These are phyloP conservation scores for Leucophora obtusa DNA, from an alignment of 2,888 invertebrate genomes.

Conservation along the genomic window DNA sequence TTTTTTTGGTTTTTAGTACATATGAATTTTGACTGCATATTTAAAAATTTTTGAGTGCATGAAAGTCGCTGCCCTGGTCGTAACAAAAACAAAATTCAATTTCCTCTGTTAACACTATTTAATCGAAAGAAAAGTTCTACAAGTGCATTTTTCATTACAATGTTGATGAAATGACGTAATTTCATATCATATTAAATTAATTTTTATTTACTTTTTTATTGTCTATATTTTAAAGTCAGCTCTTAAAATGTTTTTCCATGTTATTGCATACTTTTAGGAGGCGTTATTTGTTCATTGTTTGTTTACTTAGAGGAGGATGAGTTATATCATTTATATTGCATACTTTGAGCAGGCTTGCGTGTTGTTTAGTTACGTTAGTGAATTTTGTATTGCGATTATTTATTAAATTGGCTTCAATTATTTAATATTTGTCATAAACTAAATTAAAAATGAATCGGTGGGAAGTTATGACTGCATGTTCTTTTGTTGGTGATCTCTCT, in stretches of 20 bases:
- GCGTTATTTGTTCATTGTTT: neutral
- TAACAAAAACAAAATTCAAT: constrained; percentile 11
- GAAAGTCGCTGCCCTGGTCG: too few relatives aligned
- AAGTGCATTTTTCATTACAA: neutral
- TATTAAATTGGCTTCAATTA: constrained; percentile 48
- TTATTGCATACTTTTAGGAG: constrained; percentile 19
- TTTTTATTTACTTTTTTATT: neutral
- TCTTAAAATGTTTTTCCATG: neutral
- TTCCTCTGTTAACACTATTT: neutral
- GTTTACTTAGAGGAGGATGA: neutral
- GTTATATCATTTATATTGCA: constrained; percentile 15
- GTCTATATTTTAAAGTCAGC: neutral
- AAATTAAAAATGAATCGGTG: constrained; percentile 6
- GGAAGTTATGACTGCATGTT: neutral
- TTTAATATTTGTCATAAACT: constrained; percentile 14
- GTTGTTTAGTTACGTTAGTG: constrained; percentile 23
- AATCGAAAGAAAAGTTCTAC: constrained; percentile 16
- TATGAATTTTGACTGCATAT: too few relatives aligned
- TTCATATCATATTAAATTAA: neutral
- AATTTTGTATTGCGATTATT: constrained; percentile 37
- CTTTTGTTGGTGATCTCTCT: constrained; percentile 41
- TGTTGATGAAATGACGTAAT: neutral
- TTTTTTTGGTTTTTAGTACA: too few relatives aligned
- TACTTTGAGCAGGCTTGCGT: constrained; percentile 33
- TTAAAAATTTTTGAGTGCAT: too few relatives aligned